Evolutionary conservation across 92 coral and sea anemone genomes (phyloP), one percentile per base, ranked within the genome.

Genomic region (Chrysogorgia sp.): DNA sequence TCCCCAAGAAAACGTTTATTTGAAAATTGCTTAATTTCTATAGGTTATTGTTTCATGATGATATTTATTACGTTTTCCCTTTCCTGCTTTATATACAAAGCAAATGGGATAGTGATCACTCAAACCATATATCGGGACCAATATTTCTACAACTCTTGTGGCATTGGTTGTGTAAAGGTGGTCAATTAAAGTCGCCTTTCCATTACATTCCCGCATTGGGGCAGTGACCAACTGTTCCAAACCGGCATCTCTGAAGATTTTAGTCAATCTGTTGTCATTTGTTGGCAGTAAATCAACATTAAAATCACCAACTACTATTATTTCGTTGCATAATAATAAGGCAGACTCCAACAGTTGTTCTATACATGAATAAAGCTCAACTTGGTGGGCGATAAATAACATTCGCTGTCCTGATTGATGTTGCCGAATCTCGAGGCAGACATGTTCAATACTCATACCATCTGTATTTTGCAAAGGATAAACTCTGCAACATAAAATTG

Each of bases 101-200:
- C 67, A 75, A 23, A 75, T 63, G 33, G 84, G 82, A 24, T 77
- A 77, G 63, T 77, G 82, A 32, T 77, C 82, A 58, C 43, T 83
- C 8, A 83, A 76, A 7, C 87, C 87, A 66, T 83, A 76, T 5
- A 76, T 58, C 41, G 87, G 87, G 5, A 60, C 33, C 23, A 60
- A 29, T 33, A 55, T 70, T 63, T 85, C 82, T 1, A 15, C 58
- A 15, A 85, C 80, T 80, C 89, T 74, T 10, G 74, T 31, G 4
- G 14, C 26, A 28, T 83, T 82, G 10, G 87, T 75, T 3, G 81
- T 64, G 57, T 64, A 83, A 2, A 84, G 57, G 31, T 84, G 74
- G 58, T 84, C 87, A 10, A 77, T 29, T 50, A 84, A 26, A 34
- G 87, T 58, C 9, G 58, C 20, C 4, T 69, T 66, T 10, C 28